Percentiles rank a stretch among this genome's conserved stretches.
Conservation (phyloP, 1,140 invertebrate species). For the Drosophila novamexicana region DNA sequence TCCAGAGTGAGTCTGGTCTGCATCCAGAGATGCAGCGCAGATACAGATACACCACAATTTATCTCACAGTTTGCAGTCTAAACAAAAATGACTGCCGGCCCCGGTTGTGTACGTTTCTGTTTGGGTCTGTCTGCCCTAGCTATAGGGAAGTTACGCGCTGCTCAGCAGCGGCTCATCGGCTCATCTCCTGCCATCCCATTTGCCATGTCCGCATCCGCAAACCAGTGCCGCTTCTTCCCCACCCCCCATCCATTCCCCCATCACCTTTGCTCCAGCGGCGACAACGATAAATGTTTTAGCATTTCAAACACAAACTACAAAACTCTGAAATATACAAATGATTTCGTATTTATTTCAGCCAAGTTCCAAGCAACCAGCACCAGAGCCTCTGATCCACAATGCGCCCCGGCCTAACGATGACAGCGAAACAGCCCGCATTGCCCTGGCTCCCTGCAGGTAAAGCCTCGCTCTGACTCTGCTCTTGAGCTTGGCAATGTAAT, state of each 20-base stretch:
- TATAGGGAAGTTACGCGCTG: slow-evolving; percentile 8
- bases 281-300: slow-evolving; percentile 81
- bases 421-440: slow-evolving; percentile 24
- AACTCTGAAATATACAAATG: slow-evolving; percentile 82
- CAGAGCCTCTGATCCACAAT: slow-evolving; percentile 13
- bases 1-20: slow-evolving; percentile 24
- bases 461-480: background rate
- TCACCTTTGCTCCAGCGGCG: slow-evolving; percentile 46
- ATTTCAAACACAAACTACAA: slow-evolving; percentile 76
- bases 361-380: slow-evolving; percentile 24
- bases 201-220: slow-evolving; percentile 69
- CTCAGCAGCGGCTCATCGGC: slow-evolving; percentile 67
- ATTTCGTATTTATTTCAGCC: slow-evolving; percentile 80
- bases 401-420: slow-evolving; percentile 31
- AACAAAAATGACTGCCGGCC: slow-evolving; percentile 73
- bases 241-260: slow-evolving; percentile 4
- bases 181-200: slow-evolving; percentile 73
- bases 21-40: slow-evolving; percentile 57
- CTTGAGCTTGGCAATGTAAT: slow-evolving; percentile 26
- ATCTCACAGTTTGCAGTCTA: slow-evolving; percentile 83
- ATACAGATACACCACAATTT: slow-evolving; percentile 79
- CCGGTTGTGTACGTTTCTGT: slow-evolving; percentile 7
- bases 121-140: slow-evolving; percentile 22
- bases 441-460: background rate
- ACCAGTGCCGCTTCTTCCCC: slow-evolving; percentile 26